These are phyloP conservation scores for Pocillopora damicornis DNA, from an alignment of 64 coral and sea anemone species.

Conservation along the genomic window DNA sequence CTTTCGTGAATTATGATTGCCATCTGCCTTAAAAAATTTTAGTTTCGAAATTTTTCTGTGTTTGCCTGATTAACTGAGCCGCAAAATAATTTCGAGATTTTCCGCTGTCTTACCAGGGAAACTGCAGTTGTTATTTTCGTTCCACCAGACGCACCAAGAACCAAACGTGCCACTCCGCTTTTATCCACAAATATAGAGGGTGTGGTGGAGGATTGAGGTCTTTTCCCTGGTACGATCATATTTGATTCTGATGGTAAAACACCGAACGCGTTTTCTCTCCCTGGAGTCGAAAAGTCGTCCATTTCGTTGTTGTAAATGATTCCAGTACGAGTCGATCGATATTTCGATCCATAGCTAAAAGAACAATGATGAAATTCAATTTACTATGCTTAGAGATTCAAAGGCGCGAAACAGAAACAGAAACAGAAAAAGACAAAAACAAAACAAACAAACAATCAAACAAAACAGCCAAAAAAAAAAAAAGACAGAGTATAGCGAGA, in stretches of 20 bases:
- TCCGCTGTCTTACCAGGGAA: slow-evolving; percentile 59
- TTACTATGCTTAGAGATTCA: background rate
- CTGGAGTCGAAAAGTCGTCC: slow-evolving; percentile 93
- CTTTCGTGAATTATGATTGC: no score
- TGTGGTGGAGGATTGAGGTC: slow-evolving; percentile 82
- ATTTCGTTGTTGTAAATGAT: slow-evolving; percentile 99
- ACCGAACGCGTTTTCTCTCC: slow-evolving; percentile 54
- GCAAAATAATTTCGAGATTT: background rate
- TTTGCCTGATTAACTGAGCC: background rate
- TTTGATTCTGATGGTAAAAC: slow-evolving; percentile 60
- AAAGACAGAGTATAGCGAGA: no score
- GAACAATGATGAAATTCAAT: background rate
- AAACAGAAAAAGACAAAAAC: no score
- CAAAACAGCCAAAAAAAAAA: no score
- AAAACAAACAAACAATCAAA: no score
- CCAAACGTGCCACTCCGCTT: slow-evolving; percentile 65
- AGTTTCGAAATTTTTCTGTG: no score
- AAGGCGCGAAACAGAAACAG: no score
- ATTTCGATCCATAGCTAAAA: slow-evolving; percentile 75
- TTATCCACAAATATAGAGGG: slow-evolving; percentile 71
- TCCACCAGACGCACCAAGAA: slow-evolving; percentile 83
- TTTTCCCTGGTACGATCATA: slow-evolving; percentile 82
- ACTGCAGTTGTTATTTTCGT: slow-evolving; percentile 90
- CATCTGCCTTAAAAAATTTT: no score
- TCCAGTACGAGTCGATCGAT: slow-evolving; percentile 68